Evolutionary conservation across 1,140 invertebrate genomes (phyloP).

Genomic region (Mycetomoellerius zeteki): DNA sequence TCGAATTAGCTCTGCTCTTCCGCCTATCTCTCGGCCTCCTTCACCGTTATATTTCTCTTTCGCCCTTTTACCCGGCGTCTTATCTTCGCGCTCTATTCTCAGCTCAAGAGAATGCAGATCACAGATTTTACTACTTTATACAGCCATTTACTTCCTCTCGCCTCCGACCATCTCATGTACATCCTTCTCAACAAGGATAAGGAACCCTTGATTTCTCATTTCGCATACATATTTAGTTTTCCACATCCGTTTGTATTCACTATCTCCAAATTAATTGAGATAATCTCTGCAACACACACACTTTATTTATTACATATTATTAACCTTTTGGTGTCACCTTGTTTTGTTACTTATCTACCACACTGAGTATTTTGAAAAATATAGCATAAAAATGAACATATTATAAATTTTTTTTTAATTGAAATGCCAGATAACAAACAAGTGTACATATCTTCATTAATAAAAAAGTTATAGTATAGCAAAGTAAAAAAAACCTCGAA

Average conservation of each 20-base stretch:
- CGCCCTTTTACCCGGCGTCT: slow-evolving; percentile 13
- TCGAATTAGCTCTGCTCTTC: slow-evolving; percentile 71
- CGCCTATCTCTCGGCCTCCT: slow-evolving; percentile 21
- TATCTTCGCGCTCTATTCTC: slow-evolving; percentile 50
- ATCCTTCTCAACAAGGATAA: slow-evolving; percentile 38
- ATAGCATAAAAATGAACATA: no score
- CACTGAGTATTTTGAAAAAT: no score
- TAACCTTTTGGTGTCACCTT: no score
- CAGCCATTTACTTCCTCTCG: slow-evolving; percentile 31
- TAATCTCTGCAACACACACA: no score
- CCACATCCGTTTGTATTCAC: not conserved
- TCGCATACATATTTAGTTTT: slow-evolving; percentile 11
- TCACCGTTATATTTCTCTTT: slow-evolving; percentile 27
- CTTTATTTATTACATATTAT: not conserved
- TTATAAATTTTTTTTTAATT: no score
- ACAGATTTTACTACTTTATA: slow-evolving; percentile 58
- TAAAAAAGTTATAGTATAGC: no score
- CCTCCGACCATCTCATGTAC: not conserved
- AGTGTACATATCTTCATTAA: no score
- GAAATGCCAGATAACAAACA: no score
- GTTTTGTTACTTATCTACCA: no score
- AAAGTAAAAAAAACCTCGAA: no score
- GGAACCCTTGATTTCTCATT: slow-evolving; percentile 44
- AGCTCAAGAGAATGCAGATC: slow-evolving; percentile 37
- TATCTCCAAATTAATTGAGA: not conserved